Conservation (phyloP, 1,140 invertebrate species). For the Parapsyche elsis region DNA sequence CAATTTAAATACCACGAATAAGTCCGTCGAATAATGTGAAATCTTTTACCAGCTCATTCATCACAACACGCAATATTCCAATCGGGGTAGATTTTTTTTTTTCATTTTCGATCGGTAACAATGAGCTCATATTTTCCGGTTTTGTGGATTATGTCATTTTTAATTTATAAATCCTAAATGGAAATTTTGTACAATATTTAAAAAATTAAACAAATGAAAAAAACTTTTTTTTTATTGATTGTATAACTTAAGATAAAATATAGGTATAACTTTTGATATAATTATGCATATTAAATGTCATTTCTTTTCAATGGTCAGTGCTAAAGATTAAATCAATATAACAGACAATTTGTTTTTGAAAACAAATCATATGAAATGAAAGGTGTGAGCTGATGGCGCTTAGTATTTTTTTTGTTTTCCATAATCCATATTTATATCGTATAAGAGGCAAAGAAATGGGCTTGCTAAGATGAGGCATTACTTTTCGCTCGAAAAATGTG, state of each 20-base stretch:
- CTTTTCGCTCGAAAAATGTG: slow-evolving; percentile 6
- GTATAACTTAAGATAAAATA: too few species aligned
- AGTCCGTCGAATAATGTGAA: slow-evolving; percentile 43
- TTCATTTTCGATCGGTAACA: slow-evolving; percentile 19
- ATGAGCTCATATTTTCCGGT: slow-evolving; percentile 6
- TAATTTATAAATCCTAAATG: neutral
- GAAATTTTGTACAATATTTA: too few species aligned
- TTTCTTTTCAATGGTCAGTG: too few species aligned
- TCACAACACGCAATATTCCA: slow-evolving; percentile 51
- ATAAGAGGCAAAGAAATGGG: slow-evolving; percentile 15
- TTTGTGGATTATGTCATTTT: neutral
- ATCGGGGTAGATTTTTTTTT: slow-evolving; percentile 33
- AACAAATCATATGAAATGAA: too few species aligned
- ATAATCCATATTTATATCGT: slow-evolving; percentile 21
- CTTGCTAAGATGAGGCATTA: slow-evolving; percentile 30
- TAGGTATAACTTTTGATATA: too few species aligned
- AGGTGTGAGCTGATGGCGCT: too few species aligned
- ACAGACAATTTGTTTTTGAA: too few species aligned
- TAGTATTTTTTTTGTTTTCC: neutral
- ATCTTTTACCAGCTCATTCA: slow-evolving; percentile 40
- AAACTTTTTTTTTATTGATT: too few species aligned
- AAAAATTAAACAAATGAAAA: too few species aligned
- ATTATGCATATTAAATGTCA: too few species aligned
- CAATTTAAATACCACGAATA: slow-evolving; percentile 50
- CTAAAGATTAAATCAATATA: too few species aligned